phyloP scores from a whole-genome alignment of 2,113 vertebrate species.

The Passerina amoena region DNA sequence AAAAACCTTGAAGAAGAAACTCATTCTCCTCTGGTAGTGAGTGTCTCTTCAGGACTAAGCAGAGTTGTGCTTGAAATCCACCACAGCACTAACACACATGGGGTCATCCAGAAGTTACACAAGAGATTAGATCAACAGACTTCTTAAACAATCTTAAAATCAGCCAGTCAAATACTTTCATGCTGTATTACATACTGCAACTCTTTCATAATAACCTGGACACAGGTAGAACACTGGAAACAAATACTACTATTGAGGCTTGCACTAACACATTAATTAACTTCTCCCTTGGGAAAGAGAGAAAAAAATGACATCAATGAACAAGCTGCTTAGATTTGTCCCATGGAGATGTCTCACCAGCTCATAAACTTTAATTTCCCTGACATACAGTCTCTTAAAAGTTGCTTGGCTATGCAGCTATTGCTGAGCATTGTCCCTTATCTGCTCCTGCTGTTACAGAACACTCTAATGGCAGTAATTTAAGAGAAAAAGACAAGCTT shows the following conservation, averaged over 20 bases:
- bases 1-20: background rate
- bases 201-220: background rate
- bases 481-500: background rate
- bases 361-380: constrained; percentile 13
- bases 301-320: background rate
- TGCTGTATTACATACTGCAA: background rate
- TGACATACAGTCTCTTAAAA: background rate
- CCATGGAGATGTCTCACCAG: background rate
- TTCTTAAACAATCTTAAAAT: background rate
- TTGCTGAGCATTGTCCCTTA: background rate
- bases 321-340: background rate
- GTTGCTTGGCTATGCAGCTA: background rate
- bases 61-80: background rate
- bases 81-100: background rate
- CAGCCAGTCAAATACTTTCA: background rate
- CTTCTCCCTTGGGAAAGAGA: background rate
- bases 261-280: background rate
- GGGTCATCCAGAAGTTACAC: background rate
- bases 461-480: background rate
- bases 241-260: background rate
- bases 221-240: constrained; percentile 29
- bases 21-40: background rate
- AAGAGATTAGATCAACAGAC: background rate
- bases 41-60: background rate
- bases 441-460: constrained; percentile 17